A percentile compares a stretch with the other conserved stretches of the same genome.
These are phyloP conservation scores for Lymantria monacha DNA, from an alignment of 2,888 invertebrate genomes.

Conservation along the genomic window DNA sequence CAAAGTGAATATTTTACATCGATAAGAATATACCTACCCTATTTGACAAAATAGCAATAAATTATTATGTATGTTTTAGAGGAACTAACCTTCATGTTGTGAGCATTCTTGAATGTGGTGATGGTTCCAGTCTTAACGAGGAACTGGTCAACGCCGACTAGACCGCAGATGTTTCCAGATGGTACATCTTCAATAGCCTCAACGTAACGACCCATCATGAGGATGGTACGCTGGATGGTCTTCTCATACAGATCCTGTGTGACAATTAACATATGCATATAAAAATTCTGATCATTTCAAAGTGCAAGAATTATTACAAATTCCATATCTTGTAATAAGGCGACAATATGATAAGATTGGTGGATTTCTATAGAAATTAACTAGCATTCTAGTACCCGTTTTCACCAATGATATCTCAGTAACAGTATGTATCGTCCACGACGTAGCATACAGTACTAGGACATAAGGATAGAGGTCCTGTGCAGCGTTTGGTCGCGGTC, in stretches of 20 bases:
- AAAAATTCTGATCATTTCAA: no score
- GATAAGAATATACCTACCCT: no score
- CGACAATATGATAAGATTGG: no score
- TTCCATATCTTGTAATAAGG: no score
- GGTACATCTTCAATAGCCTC: constrained; percentile 99
- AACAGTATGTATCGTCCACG: constrained; percentile 75
- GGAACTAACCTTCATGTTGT: constrained; percentile 93
- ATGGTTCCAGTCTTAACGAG: constrained; percentile 99
- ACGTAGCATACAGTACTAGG: constrained; percentile 84
- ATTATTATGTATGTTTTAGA: no score
- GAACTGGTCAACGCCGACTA: constrained; percentile 99
- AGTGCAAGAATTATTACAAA: no score
- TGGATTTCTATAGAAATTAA: no score
- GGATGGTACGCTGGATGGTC: constrained; percentile 99
- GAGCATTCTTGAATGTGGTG: constrained; percentile 98
- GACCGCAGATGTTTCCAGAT: constrained; percentile 99
- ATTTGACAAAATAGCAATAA: no score
- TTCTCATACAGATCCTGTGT: constrained; percentile 96
- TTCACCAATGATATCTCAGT: no score
- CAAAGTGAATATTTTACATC: no score
- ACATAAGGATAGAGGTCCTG: constrained; percentile 93
- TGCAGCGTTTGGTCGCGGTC: constrained; percentile 85
- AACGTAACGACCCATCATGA: constrained; percentile 99
- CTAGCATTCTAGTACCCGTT: no score
- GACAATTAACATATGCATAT: background rate